Base-by-base conservation (phyloP, 1,140 invertebrate species). In the Copidosoma floridanum region DNA sequence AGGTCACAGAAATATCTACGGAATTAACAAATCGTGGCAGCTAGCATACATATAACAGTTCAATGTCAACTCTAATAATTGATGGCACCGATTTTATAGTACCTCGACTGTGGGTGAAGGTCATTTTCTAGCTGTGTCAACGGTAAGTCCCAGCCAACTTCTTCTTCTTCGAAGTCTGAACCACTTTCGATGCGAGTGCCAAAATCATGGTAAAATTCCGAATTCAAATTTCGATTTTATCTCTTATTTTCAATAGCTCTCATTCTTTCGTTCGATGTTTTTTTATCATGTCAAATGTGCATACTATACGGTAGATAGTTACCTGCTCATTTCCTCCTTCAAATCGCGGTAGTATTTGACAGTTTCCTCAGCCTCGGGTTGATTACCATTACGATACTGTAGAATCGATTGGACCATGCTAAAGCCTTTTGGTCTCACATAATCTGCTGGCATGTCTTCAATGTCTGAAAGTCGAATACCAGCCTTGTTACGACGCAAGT, bases 401-500 rank as follows among this genome's bases (percentile, higher is more conserved):
- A 82, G 68, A 37, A 86, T 75, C 1, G 81, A 75, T 2, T 84
- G 82, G 7, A 86, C 82, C 44, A 85, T 72, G 10, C 82, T 79
- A 57, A 88, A 88, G 4, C 86, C 86, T 46, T 83, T 79, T 0
- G 86, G 86, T 40, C 83, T 75, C 0, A 80, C 69, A 67, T 88
- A 88, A 63, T 85, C 81, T 2, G 76, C 71, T 0, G 85, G 84
- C 7, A 81, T 72, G 24, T 82, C 74, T 41, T 82, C 80, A 18
- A 88, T 73, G 3, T 86, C 82, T 23, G 77, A 71, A 29, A 86
- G 53, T 21, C 78, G 73, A 12, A 88, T 75, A 1, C 84, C 82
- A 2, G 83, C 78, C 67, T 88, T 88, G 63, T 88, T 88, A 6
- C 82, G 79, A 3, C 87, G 78, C 27, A 89, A 73, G 68, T 85